Evolutionary conservation across 2,888 invertebrate species (phyloP).

Genomic region (Drosophila tripunctata): DNA sequence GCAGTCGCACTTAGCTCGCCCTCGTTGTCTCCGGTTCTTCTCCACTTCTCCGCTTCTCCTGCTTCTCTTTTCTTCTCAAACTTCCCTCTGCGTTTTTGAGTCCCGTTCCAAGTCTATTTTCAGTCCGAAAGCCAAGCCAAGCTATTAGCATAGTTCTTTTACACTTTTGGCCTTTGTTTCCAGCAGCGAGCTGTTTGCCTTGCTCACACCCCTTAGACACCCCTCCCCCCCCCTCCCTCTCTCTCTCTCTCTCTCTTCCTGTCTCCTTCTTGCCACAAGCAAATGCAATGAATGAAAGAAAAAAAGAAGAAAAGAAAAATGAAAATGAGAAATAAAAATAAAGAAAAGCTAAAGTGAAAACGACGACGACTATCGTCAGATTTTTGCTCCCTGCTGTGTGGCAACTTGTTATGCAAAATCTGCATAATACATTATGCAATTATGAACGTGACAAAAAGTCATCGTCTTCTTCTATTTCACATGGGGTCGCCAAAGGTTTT

Average conservation of each 20-base stretch:
- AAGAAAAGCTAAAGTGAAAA: constrained; percentile 33
- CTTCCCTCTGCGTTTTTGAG: neutral
- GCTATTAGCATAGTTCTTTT: constrained; percentile 75
- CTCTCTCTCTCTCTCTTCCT: neutral
- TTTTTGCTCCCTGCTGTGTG: constrained; percentile 43
- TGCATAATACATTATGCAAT: constrained; percentile 77
- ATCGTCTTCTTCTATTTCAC: constrained; percentile 19
- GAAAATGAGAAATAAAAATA: neutral
- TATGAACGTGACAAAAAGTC: constrained; percentile 73
- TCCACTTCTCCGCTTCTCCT: neutral
- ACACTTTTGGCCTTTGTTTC: constrained; percentile 63
- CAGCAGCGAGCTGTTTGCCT: constrained; percentile 46
- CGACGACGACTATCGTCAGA: constrained; percentile 42
- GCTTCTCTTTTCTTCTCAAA: neutral
- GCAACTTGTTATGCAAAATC: constrained; percentile 76
- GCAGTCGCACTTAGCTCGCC: neutral
- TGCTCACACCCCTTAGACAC: neutral
- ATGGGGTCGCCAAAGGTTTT: neutral
- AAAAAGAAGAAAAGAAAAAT: too few species aligned
- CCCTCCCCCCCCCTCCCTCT: neutral
- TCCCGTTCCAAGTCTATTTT: neutral
- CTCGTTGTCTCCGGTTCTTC: neutral
- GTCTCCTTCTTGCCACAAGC: neutral
- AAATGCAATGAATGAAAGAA: constrained; percentile 36
- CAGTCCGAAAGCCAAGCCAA: constrained; percentile 15